These are phyloP conservation scores for Drosophila nigromelanica DNA, from an alignment of 1,140 invertebrate species.

Conservation along the genomic window DNA sequence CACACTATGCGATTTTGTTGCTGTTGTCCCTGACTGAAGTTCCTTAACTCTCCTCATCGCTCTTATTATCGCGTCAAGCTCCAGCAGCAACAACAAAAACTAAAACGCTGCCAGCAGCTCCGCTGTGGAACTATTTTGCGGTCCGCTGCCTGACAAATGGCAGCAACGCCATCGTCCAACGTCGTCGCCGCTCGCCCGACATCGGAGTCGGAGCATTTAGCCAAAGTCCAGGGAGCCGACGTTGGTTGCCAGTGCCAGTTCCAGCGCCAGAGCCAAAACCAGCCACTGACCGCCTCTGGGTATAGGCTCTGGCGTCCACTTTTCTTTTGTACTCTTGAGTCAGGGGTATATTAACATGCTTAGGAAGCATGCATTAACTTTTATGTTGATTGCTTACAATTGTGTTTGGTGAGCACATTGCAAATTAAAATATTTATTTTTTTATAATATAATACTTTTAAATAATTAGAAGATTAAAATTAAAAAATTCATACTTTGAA, in stretches of 20 bases:
- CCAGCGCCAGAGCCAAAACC: slow-evolving; percentile 4
- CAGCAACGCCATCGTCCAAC: slow-evolving; percentile 63
- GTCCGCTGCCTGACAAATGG: slow-evolving; percentile 79
- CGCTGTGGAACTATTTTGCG: slow-evolving; percentile 76
- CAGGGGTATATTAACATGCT: not conserved
- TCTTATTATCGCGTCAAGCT: slow-evolving; percentile 80
- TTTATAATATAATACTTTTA: too few relatives aligned
- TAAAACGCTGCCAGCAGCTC: slow-evolving; percentile 39
- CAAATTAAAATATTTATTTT: too few relatives aligned
- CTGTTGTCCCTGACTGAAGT: slow-evolving; percentile 44
- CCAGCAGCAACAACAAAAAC: slow-evolving; percentile 41
- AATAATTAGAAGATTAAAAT: too few relatives aligned
- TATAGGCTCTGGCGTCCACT: slow-evolving; percentile 37
- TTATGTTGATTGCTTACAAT: too few relatives aligned
- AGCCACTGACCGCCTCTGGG: slow-evolving; percentile 29
- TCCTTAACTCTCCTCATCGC: slow-evolving; percentile 73
- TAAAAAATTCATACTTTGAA: too few relatives aligned
- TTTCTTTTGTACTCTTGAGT: slow-evolving; percentile 28
- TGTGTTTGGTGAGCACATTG: too few relatives aligned
- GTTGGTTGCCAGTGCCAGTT: slow-evolving; percentile 49
- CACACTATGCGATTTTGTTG: slow-evolving; percentile 58
- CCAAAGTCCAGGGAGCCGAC: slow-evolving; percentile 62
- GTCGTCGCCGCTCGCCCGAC: too few relatives aligned
- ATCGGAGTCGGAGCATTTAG: slow-evolving; percentile 60
- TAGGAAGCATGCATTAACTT: too few relatives aligned